A percentile compares a stretch with the other conserved stretches of the same genome.
These are phyloP conservation scores for Porites rus DNA, from an alignment of 92 coral and sea anemone genomes.

Conservation along the genomic window DNA sequence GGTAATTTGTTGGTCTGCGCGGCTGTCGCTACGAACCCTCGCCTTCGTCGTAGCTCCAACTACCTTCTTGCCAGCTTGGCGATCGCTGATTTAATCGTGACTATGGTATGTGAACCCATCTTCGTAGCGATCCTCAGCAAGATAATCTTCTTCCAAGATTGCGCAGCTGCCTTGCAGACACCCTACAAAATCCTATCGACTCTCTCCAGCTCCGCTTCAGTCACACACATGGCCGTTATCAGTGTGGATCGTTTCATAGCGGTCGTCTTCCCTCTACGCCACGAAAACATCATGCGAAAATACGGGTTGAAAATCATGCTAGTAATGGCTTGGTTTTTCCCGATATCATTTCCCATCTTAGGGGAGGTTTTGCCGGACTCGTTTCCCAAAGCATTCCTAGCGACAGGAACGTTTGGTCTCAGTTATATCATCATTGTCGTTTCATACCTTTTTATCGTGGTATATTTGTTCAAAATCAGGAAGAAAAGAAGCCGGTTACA, in stretches of 20 bases:
- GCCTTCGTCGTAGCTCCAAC: background rate
- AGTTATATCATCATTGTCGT: constrained; percentile 1
- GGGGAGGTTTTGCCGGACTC: background rate
- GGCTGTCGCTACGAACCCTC: background rate
- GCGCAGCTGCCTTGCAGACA: constrained; percentile 30
- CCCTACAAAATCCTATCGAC: constrained; percentile 33
- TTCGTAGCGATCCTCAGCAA: constrained; percentile 17
- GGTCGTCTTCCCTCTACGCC: background rate
- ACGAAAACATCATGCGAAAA: background rate
- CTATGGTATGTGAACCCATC: constrained; percentile 50
- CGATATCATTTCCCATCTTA: background rate
- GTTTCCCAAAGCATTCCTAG: background rate
- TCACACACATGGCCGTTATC: constrained; percentile 53
- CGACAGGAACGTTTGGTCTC: background rate
- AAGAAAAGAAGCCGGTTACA: background rate
- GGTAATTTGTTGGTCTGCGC: background rate
- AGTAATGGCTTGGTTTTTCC: background rate
- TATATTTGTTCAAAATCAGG: constrained; percentile 5
- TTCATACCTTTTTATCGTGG: constrained; percentile 1
- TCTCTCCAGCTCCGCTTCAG: constrained; percentile 55
- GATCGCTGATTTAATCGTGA: constrained; percentile 34
- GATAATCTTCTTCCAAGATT: constrained; percentile 33
- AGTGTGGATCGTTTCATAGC: constrained; percentile 55
- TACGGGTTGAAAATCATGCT: background rate
- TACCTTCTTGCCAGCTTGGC: constrained; percentile 38